phyloP scores from a whole-genome alignment of 1,140 invertebrate genomes.

The Heliconius hewitsoni region DNA sequence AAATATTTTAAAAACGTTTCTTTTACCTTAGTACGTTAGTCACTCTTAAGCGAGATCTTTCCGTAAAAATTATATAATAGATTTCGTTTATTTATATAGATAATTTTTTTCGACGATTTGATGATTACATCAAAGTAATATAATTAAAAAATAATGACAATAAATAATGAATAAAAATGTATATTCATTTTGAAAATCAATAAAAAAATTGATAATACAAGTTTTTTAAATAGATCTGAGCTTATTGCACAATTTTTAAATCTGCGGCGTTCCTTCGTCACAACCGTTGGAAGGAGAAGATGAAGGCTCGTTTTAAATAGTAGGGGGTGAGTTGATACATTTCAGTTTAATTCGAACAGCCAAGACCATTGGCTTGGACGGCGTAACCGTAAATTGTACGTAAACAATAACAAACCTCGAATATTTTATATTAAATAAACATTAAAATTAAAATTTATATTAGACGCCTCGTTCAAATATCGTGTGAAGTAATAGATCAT shows the following conservation, averaged over 20 bases:
- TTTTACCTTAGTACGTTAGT: too few relatives aligned
- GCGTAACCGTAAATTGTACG: conserved; percentile 40
- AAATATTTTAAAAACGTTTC: too few relatives aligned
- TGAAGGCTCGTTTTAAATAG: conserved; percentile 47
- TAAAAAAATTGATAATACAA: not conserved
- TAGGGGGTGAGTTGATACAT: conserved; percentile 38
- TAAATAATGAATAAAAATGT: too few relatives aligned
- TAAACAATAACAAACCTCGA: conserved; percentile 13
- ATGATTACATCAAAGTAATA: too few relatives aligned
- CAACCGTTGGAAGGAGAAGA: conserved; percentile 42
- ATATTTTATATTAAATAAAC: not conserved
- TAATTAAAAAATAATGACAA: too few relatives aligned
- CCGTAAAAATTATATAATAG: too few relatives aligned
- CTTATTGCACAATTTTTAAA: conserved; percentile 33
- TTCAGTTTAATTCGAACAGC: conserved; percentile 43
- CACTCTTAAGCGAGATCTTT: too few relatives aligned
- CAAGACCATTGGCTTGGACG: conserved; percentile 31
- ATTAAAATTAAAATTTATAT: not conserved
- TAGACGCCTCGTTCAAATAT: too few relatives aligned
- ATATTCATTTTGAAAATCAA: not conserved
- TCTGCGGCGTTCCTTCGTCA: conserved; percentile 32
- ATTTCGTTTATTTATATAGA: too few relatives aligned
- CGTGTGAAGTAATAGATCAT: too few relatives aligned
- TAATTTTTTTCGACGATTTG: too few relatives aligned
- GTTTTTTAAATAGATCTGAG: conserved; percentile 10